phyloP scores from a whole-genome alignment of 2,797 vertebrate species.

The Darevskia mixta region DNA sequence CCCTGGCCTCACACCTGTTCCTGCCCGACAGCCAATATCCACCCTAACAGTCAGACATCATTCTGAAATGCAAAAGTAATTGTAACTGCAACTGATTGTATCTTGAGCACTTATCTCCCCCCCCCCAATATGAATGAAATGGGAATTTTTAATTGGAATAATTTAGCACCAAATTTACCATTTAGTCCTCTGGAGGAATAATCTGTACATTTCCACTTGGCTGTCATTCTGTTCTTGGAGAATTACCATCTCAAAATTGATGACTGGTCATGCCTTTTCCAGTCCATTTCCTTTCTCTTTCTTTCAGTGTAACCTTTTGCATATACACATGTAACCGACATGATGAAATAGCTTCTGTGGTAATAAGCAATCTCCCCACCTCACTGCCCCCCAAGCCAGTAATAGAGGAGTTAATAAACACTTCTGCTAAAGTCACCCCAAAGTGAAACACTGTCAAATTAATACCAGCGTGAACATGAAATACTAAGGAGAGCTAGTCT shows the following conservation, averaged over 20 bases:
- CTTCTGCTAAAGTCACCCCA: slow-evolving; percentile 7
- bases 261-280: not conserved
- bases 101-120: not conserved
- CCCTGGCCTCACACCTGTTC: not conserved
- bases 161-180: not conserved
- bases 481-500: not conserved
- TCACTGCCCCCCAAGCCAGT: not conserved
- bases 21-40: no score
- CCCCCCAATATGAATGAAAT: not conserved
- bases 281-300: not conserved
- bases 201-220: not conserved
- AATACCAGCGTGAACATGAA: slow-evolving; percentile 21
- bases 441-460: slow-evolving; percentile 37
- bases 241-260: slow-evolving; percentile 13
- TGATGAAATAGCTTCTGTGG: not conserved
- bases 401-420: slow-evolving; percentile 23
- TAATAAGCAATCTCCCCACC: not conserved
- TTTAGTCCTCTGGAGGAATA: not conserved
- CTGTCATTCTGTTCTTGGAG: slow-evolving; percentile 3
- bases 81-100: no score
- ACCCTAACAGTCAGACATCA: not conserved
- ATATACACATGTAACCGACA: not conserved
- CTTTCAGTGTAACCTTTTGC: not conserved
- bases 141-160: not conserved
- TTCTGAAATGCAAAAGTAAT: not conserved